Evolutionary conservation across 1,140 invertebrate genomes (phyloP), one percentile per base, ranked within the genome.

Genomic region (Nasonia longicornis): DNA sequence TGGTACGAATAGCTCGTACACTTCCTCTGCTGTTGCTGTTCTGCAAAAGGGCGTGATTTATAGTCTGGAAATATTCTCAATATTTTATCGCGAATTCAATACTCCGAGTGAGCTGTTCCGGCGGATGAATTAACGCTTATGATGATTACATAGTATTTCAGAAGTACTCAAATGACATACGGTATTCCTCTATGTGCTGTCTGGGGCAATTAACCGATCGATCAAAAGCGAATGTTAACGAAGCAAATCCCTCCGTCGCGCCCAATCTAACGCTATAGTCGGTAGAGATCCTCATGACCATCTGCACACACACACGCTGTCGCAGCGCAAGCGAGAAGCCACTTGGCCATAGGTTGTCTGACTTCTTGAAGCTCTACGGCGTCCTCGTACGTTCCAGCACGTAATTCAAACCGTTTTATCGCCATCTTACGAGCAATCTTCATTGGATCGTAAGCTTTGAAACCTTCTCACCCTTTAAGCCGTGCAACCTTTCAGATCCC

Each of bases 141-240:
- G 31, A 35, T 35, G 31, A 35, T 35, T 35, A 35, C 4, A 35
- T 6, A 35, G 2, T 35, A 35, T 35, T 35, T 35, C 31, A 52
- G 14, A 52, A 52, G 16, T 16, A 20, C 12, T 16, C 69, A 70
- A 38, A 38, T 38, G 67, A 69, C 14, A 31, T 16, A 31, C 22
- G 70, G 38, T 72, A 72, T 72, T 42, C n/a, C 71, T 26, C 42
- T 48, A 1, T 42, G 48, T 20, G 14, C 52, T 52, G 45, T 75
- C 73, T n/a, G 16, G 29, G 73, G 73, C 73, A 75, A 75, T 75
- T 75, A 63, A 75, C 48, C 73, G 73, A 75, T 75, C 73, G 52
- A 75, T 75, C 73, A 75, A 63, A 75, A 63, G 52, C 26, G 73
- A 63, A 75, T 75, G 73, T 58, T 75, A 75, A 75, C 73, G 73